Conservation (phyloP, 2,888 invertebrate species). For the Lasioglossum vierecki region DNA sequence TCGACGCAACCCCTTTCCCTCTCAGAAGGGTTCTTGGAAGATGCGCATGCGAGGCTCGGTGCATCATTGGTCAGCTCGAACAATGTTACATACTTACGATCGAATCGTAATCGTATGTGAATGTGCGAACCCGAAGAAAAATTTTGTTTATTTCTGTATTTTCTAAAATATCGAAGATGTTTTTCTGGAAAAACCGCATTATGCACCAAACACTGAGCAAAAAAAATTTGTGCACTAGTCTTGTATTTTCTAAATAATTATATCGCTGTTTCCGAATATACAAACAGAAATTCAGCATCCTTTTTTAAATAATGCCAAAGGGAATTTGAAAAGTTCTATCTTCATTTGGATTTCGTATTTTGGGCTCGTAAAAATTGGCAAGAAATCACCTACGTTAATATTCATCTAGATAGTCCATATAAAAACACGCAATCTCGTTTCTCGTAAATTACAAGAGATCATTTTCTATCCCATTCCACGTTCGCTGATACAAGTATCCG, state of each 20-base stretch:
- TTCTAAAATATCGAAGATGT: background rate
- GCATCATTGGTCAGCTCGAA: slow-evolving; percentile 24
- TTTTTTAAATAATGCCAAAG: background rate
- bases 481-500: background rate
- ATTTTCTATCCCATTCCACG: background rate
- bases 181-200: background rate
- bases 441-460: background rate
- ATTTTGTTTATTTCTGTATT: background rate
- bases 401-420: background rate
- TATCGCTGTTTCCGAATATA: background rate
- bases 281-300: background rate
- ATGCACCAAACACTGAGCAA: no score
- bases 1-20: slow-evolving; percentile 49
- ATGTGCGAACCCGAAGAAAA: background rate
- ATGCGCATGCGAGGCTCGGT: slow-evolving; percentile 50
- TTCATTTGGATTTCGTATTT: background rate
- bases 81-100: background rate
- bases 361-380: background rate
- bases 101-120: background rate
- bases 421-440: background rate
- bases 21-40: slow-evolving; percentile 45
- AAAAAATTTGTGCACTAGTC: no score
- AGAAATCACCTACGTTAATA: background rate
- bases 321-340: background rate
- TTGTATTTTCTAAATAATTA: no score